Conservation (phyloP, 1,140 invertebrate species). For the Ruditapes philippinarum region DNA sequence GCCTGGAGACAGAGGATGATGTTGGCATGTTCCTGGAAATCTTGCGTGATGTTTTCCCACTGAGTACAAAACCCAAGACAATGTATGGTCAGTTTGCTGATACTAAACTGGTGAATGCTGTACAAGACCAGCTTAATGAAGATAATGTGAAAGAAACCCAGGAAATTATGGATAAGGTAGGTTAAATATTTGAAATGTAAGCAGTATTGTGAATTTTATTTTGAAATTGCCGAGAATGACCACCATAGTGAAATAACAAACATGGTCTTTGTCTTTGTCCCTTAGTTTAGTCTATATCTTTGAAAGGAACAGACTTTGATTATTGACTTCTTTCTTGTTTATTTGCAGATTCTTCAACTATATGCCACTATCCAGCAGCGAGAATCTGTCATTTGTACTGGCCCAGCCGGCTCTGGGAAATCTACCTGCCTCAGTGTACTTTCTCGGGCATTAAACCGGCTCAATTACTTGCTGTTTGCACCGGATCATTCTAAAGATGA, state of each 20-base stretch:
- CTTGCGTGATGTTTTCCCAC: slow-evolving; percentile 82
- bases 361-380: slow-evolving; percentile 79
- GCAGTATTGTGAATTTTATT: no score
- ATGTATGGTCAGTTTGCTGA: slow-evolving; percentile 62
- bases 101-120: slow-evolving; percentile 74
- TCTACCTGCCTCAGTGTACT: slow-evolving; percentile 79
- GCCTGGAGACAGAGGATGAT: slow-evolving; percentile 76
- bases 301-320: no score
- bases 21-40: slow-evolving; percentile 69
- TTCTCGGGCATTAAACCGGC: slow-evolving; percentile 81
- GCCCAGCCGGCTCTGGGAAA: slow-evolving; percentile 84
- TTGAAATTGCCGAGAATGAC: no score
- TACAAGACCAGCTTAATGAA: slow-evolving; percentile 83
- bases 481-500: slow-evolving; percentile 83
- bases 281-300: no score
- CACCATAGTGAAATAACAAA: no score
- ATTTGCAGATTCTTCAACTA: slow-evolving; percentile 84
- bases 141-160: slow-evolving; percentile 78
- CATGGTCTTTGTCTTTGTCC: no score
- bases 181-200: no score
- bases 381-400: slow-evolving; percentile 81
- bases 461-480: slow-evolving; percentile 82
- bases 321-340: no score
- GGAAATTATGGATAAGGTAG: slow-evolving; percentile 81
- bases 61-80: slow-evolving; percentile 66